Evolutionary conservation across 2,888 invertebrate genomes (phyloP), one percentile per base, ranked within the genome.

Genomic region (Amitus sp.): DNA sequence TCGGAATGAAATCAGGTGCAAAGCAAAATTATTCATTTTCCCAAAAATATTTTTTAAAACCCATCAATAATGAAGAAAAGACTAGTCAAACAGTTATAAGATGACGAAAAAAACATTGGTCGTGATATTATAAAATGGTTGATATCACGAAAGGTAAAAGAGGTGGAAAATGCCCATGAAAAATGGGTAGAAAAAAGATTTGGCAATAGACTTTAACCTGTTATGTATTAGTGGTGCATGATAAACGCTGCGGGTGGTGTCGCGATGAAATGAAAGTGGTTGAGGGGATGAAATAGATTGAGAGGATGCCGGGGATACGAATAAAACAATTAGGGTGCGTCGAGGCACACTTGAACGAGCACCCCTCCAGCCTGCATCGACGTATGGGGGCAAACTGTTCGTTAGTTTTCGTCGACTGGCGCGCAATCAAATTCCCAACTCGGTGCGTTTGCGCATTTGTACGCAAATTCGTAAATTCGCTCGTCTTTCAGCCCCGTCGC

Each of bases 271-370:
- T 70, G 74, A 74, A 75, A 73, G 76, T 74, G 69, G 76, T 74
- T 73, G 71, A 72, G 67, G 74, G 76, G 77, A 74, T 73, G 75
- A 71, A 78, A 79, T 79, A 79, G 78, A 79, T 77, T 75, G 77
- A 78, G 76, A 73, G 74, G 71, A 71, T 64, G 68, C 71, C 65
- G 61, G 71, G 73, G 73, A 71, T 73, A 72, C 72, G 79, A 79
- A 78, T 79, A 78, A 80, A 80, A 80, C 79, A 80, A 80, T 80
- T 80, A 80, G 75, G 75, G 72, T 74, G 74, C 76, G 73, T 72
- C 73, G 77, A 74, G 72, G 77, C 71, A 78, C 77, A 75, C 80
- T 79, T 75, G 76, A 79, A 68, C 69, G 78, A 70, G 72, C 78
- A 78, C 76, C 79, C 77, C 70, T 72, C 71, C n/a, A n/a, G n/a